Conservation (phyloP, 2,797 vertebrate species). For the Diglossa cyanea region DNA sequence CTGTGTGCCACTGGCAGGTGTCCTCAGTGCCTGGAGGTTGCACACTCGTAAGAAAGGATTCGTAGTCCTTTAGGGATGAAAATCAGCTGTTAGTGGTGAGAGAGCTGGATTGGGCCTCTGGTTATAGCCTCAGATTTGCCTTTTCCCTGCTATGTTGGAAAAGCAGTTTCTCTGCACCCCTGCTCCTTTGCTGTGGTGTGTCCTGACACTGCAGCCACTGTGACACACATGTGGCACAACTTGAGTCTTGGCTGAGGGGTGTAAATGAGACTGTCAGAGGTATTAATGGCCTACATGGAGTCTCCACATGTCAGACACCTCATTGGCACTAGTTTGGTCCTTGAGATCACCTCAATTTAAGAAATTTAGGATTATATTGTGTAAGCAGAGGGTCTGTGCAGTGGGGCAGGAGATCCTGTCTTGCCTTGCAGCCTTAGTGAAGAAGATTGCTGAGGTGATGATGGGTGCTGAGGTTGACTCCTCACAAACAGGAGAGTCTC, state of each 20-base stretch:
- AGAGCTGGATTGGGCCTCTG: not conserved
- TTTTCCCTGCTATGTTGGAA: not conserved
- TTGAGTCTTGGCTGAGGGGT: not conserved
- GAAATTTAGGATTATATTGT: not conserved
- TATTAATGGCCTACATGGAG: accelerated
- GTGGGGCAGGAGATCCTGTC: accelerated
- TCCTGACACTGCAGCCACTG: accelerated
- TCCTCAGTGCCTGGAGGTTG: not conserved
- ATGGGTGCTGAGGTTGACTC: not conserved
- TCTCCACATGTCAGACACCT: not conserved
- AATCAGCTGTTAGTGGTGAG: not conserved
- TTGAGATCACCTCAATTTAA: not conserved
- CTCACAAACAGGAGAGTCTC: not conserved
- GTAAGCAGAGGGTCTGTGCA: not conserved
- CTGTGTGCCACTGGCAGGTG: not conserved
- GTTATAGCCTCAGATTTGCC: not conserved
- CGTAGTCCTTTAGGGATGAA: not conserved
- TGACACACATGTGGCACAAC: accelerated
- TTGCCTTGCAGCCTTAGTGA: not conserved
- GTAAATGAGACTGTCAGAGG: not conserved
- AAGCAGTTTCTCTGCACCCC: not conserved
- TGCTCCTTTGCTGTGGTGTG: not conserved
- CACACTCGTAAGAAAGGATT: not conserved
- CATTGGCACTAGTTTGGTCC: not conserved
- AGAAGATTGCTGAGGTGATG: not conserved